These are phyloP conservation scores for Andrena chrysosceles DNA, from an alignment of 2,888 invertebrate species.

Conservation along the genomic window DNA sequence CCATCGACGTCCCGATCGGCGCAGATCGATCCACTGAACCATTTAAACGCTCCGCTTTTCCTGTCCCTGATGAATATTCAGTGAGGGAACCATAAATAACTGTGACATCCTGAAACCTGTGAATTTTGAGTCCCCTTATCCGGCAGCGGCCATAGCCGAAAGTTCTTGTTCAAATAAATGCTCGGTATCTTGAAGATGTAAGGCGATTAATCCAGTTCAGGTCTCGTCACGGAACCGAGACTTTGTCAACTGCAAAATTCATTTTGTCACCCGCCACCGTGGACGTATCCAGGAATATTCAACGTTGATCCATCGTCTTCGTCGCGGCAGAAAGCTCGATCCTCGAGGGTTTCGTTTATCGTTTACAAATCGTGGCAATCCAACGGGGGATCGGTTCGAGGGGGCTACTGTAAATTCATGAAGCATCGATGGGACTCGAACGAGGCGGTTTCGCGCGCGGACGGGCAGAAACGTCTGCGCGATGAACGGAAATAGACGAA, in stretches of 20 bases:
- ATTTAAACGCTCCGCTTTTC: conserved; percentile 1
- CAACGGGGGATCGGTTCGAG: conserved; percentile 60
- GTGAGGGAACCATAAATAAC: neutral
- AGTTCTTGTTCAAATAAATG: too few relatives aligned
- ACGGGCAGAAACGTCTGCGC: conserved; percentile 1
- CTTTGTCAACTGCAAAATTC: too few relatives aligned
- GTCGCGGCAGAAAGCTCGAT: conserved; percentile 2
- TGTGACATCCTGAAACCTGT: neutral
- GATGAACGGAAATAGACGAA: conserved; percentile 20
- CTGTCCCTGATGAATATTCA: neutral
- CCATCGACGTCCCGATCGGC: neutral
- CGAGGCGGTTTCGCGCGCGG: conserved; percentile 32
- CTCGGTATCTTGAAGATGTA: too few relatives aligned
- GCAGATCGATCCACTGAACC: conserved; percentile 20
- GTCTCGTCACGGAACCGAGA: too few relatives aligned
- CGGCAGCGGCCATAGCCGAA: too few relatives aligned
- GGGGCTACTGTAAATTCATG: conserved; percentile 67
- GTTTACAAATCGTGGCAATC: conserved; percentile 75
- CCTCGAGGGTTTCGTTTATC: conserved; percentile 24
- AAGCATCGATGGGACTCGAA: conserved; percentile 59
- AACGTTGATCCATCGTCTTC: neutral
- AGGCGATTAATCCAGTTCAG: too few relatives aligned
- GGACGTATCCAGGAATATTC: neutral
- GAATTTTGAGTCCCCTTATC: neutral
- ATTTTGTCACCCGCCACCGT: neutral